Evolutionary conservation across 2,888 invertebrate species (phyloP).

Genomic region (Torymus auratus): DNA sequence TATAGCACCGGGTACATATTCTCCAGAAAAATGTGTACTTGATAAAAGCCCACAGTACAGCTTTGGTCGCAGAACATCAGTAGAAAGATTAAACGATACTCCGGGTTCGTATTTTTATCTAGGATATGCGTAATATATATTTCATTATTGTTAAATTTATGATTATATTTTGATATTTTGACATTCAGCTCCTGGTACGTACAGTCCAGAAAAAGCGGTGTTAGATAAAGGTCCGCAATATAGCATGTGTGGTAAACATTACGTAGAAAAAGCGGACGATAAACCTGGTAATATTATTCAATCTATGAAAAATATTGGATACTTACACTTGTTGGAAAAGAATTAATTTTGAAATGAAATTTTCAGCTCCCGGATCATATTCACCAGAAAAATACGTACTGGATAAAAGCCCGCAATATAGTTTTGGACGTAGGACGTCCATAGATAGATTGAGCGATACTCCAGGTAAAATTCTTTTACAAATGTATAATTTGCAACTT

Average conservation of each 20-base stretch:
- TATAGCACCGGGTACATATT: not conserved
- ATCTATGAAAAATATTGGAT: too few species aligned
- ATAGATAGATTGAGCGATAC: slow-evolving; percentile 78
- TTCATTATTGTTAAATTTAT: too few species aligned
- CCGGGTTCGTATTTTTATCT: slow-evolving; percentile 77
- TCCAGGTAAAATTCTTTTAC: slow-evolving; percentile 77
- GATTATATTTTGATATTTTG: too few species aligned
- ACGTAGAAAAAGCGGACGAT: slow-evolving; percentile 67
- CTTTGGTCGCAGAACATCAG: slow-evolving; percentile 80
- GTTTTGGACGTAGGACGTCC: slow-evolving; percentile 80
- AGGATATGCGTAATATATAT: too few species aligned
- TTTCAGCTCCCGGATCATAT: not conserved
- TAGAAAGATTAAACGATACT: slow-evolving; percentile 78
- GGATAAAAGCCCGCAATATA: slow-evolving; percentile 81
- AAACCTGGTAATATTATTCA: too few species aligned
- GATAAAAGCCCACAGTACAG: slow-evolving; percentile 81
- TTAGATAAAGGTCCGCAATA: slow-evolving; percentile 82
- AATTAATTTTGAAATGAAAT: too few species aligned
- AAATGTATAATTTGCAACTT: too few species aligned
- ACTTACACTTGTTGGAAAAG: too few species aligned
- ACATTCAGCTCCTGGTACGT: slow-evolving; percentile 77
- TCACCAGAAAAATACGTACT: slow-evolving; percentile 68
- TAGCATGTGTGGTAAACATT: slow-evolving; percentile 84
- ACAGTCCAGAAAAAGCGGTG: slow-evolving; percentile 79
- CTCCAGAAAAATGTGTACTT: slow-evolving; percentile 67